Evolutionary conservation across 2,888 invertebrate genomes (phyloP), one percentile per base, ranked within the genome.

Genomic region (Aplocera efformata): DNA sequence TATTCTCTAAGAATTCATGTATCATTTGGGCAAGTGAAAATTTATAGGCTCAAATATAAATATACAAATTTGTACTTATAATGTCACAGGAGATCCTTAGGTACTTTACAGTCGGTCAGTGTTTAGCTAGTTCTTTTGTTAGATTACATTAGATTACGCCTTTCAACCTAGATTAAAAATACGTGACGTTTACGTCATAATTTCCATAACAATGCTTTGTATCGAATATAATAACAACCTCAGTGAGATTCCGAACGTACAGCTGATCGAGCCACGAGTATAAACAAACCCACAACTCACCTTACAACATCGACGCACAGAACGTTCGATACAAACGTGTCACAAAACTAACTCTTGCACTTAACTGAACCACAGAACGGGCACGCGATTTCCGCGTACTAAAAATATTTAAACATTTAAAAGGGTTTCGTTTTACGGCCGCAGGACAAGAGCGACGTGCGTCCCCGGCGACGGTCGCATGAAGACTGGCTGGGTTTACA

Each of bases 361-460:
- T 45, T 32, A 45, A 45, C 26, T 40, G 44, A 32, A 44, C 44
- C 32, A 44, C 35, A 32, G 32, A 44, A 36, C 28, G 17, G 62
- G 68, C 74, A 77, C 75, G 67, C 72, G 65, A 69, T 79, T 75
- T 73, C 71, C 75, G 72, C 58, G 61, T 60, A 75, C 71, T 78
- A 79, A 79, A 80, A 79, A 80, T 82, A 78, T 78, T 79, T 67
- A 62, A 63, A 72, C 63, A 63, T 60, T 65, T 62, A 64, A 69
- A 71, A 72, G 74, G 73, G 76, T 73, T 70, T 67, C 68, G 64
- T 56, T 58, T 58, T 56, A 42, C 52, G 54, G 52, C 49, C 46
- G 46, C 62, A 59, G 67, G 70, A 65, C 67, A 46, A 77, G 76
- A 77, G 69, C 84, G 45, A 45, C 45, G 83, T 75, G 76, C 79